phyloP scores from a whole-genome alignment of 92 coral and sea anemone genomes.

The Meandrina meandrites region DNA sequence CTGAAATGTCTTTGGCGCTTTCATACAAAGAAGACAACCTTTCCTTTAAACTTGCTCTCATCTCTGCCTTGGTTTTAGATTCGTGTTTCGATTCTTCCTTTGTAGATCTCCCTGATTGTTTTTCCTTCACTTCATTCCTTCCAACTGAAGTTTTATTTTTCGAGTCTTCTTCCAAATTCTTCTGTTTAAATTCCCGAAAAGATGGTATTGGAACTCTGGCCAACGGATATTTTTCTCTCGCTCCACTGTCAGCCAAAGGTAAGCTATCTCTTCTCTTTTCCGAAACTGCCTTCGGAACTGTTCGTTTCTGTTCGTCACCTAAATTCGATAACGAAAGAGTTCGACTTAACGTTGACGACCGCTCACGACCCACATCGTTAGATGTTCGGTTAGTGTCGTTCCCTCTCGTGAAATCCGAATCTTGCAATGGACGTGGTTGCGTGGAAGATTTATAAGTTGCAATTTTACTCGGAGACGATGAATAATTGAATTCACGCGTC shows the following conservation, averaged over 20 bases:
- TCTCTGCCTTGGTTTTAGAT: slow-evolving; percentile 1
- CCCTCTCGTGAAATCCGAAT: neutral
- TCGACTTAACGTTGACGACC: slow-evolving; percentile 46
- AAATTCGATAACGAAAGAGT: slow-evolving; percentile 63
- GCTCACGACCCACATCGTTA: slow-evolving; percentile 30
- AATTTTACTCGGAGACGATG: neutral
- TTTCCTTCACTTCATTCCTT: neutral
- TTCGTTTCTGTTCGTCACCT: slow-evolving; percentile 1
- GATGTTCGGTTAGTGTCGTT: slow-evolving; percentile 23
- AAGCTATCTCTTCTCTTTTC: slow-evolving; percentile 42
- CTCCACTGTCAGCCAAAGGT: slow-evolving; percentile 12
- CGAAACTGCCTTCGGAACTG: neutral
- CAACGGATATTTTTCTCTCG: slow-evolving; percentile 62
- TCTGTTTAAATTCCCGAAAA: slow-evolving; percentile 84
- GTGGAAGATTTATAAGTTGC: slow-evolving; percentile 7
- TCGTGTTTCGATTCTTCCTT: neutral
- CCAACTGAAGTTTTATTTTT: neutral
- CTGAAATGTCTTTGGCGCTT: slow-evolving; percentile 32
- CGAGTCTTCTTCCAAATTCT: slow-evolving; percentile 33
- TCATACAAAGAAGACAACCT: slow-evolving; percentile 38
- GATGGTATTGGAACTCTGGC: slow-evolving; percentile 85
- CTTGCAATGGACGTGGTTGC: neutral
- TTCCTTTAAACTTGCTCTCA: slow-evolving; percentile 15
- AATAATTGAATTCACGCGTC: slow-evolving; percentile 1
- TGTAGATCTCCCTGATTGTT: neutral